Base-by-base conservation (phyloP, 2,888 invertebrate species). In the Sisyra terminalis region DNA sequence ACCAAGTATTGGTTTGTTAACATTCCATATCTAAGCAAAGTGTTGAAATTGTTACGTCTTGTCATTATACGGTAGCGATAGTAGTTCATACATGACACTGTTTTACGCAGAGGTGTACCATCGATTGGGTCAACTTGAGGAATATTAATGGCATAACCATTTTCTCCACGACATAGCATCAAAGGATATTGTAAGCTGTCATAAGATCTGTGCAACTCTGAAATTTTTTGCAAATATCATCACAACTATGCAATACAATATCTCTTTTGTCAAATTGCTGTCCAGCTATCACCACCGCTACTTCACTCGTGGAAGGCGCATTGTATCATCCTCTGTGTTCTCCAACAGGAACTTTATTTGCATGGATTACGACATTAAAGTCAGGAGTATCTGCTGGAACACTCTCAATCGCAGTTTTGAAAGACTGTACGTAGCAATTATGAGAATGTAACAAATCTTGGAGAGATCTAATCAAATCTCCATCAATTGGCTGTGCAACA, bases 151-250 rank as follows among this genome's bases (percentile, higher is more conserved):
- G 46, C 37, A 46, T 46, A 46, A 13, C 46, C 45, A 32, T 47
- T 44, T 3, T 46, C 16, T 6, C 44, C 47, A 14, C 29, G 13
- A 2, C 16, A 15, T 36, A 45, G 44, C 29, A 46, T 8, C 18
- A 47, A 30, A 11, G 47, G 45, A 46, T 63, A 63, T 42, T 54
- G 51, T 18, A 61, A 46, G 18, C 57, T 49, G 42, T 60, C 57
- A 43, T 54, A 54, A 14, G 51, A 48, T 29, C 51, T 45, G 30
- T 53, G 53, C 7, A 45, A 47, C 40, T 53, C 51, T 30, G 39
- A 17, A 17, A 38, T 24, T 18, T 13, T 15, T 38, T 38, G 38
- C 17, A 38, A 24, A 44, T 41, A 40, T 44, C 46, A 44, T 49
- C 39, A 44, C 47, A 46, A 24, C 18, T 16, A 36, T 45, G 44